phyloP scores from a whole-genome alignment of 1,140 invertebrate genomes.

The Procambarus virginalis region DNA sequence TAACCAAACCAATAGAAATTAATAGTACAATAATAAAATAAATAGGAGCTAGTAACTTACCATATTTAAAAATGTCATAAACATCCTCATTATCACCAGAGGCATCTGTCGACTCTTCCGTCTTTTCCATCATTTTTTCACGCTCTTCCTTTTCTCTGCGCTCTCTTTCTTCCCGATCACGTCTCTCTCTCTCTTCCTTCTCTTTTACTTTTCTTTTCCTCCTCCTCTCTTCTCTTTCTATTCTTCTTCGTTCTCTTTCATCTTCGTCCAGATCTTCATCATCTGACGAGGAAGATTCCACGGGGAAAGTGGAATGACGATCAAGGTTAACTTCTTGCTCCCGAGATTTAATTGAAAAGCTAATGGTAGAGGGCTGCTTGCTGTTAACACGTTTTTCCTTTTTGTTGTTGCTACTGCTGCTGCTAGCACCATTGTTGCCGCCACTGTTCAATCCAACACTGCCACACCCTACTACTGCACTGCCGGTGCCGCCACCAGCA shows the following conservation, averaged over 20 bases:
- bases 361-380: constrained; percentile 71
- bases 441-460: no score
- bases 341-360: constrained; percentile 75
- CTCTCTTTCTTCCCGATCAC: constrained; percentile 47
- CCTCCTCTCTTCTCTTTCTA: constrained; percentile 56
- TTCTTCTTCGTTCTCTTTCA: constrained; percentile 55
- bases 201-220: constrained; percentile 57
- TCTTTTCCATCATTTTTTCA: constrained; percentile 50
- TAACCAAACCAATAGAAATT: background rate
- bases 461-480: no score
- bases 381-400: constrained; percentile 35
- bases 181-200: constrained; percentile 59
- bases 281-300: constrained; percentile 73
- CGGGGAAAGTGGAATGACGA: constrained; percentile 72
- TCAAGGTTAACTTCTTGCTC: constrained; percentile 73
- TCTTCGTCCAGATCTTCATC: constrained; percentile 68
- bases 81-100: constrained; percentile 69
- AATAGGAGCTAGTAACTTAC: constrained; percentile 20
- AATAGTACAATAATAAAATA: background rate
- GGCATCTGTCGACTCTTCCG: constrained; percentile 66
- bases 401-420: constrained; percentile 13
- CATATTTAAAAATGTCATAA: constrained; percentile 70
- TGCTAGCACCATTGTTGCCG: background rate
- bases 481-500: no score
- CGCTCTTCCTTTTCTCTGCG: constrained; percentile 48